Percentiles rank a stretch among this genome's conserved stretches.
Evolutionary conservation across 2,888 invertebrate genomes (phyloP).

Genomic region (Lysandra bellargus): DNA sequence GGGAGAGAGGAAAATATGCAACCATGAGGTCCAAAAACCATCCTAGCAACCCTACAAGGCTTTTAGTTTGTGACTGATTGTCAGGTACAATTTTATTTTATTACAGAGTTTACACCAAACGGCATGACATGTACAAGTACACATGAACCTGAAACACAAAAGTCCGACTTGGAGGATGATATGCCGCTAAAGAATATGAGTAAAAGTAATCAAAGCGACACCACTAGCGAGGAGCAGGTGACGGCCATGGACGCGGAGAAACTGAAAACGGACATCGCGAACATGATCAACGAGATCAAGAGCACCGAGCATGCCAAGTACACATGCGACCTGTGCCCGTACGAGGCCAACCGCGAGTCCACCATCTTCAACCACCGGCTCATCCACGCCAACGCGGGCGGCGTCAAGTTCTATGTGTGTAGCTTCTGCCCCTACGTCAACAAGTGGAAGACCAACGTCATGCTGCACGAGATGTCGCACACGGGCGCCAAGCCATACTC

Average conservation of each 20-base stretch:
- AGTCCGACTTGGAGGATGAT: conserved; percentile 11
- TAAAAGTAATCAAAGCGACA: not conserved
- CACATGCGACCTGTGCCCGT: conserved; percentile 20
- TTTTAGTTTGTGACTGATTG: too few relatives aligned
- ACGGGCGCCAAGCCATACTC: conserved; percentile 17
- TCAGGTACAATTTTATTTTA: not conserved
- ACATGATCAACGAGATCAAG: conserved; percentile 13
- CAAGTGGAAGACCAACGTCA: conserved; percentile 28
- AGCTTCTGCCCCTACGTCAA: conserved; percentile 29
- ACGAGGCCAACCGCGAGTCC: conserved; percentile 23
- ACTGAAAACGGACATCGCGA: not conserved
- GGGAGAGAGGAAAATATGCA: too few relatives aligned
- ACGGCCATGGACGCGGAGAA: not conserved
- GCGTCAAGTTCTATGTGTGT: conserved; percentile 26
- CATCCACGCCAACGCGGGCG: conserved; percentile 10
- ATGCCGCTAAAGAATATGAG: conserved; percentile 4
- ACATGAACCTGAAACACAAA: not conserved
- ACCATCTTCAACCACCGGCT: conserved; percentile 20
- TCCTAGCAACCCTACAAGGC: too few relatives aligned
- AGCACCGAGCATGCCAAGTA: not conserved
- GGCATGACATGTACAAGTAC: not conserved
- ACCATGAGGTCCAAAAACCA: too few relatives aligned
- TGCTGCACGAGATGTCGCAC: conserved; percentile 27
- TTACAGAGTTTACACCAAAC: conserved; percentile 1
- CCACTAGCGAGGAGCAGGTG: not conserved